A percentile compares a stretch with the other conserved stretches of the same genome.
These are phyloP conservation scores for Netelia virgata DNA, from an alignment of 2,888 invertebrate genomes.

Conservation along the genomic window DNA sequence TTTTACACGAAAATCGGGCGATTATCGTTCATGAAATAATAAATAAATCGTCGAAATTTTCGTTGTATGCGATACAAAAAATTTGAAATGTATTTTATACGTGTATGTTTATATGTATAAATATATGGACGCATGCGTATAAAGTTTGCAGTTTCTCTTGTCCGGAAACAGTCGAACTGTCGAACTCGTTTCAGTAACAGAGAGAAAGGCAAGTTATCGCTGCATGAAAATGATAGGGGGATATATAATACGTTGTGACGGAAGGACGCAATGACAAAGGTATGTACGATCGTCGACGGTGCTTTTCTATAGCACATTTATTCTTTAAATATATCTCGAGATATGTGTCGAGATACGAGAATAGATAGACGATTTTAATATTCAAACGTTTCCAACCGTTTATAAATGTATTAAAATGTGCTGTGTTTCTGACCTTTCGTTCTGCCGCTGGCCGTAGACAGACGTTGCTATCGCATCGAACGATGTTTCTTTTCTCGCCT, in stretches of 20 bases:
- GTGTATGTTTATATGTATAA: background rate
- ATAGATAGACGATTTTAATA: background rate
- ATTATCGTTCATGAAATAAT: too few species aligned
- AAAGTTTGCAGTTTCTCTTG: slow-evolving; percentile 4
- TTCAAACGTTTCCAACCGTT: too few species aligned
- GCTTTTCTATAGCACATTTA: slow-evolving; percentile 43
- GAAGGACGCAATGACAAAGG: slow-evolving; percentile 45
- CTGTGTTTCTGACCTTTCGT: too few species aligned
- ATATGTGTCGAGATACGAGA: background rate
- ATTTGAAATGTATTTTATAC: too few species aligned
- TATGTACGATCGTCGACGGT: slow-evolving; percentile 44
- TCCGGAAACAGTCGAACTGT: slow-evolving; percentile 57
- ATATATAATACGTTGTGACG: slow-evolving; percentile 15
- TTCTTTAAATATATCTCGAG: background rate
- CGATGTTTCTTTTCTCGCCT: too few species aligned
- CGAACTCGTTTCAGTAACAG: slow-evolving; percentile 41
- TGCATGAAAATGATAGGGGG: slow-evolving; percentile 11
- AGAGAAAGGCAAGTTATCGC: slow-evolving; percentile 35
- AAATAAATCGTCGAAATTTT: too few species aligned
- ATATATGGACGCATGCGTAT: background rate
- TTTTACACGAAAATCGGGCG: too few species aligned
- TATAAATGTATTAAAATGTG: too few species aligned
- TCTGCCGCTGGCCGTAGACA: too few species aligned
- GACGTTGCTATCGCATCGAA: too few species aligned
- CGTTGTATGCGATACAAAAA: too few species aligned